Base-by-base conservation (phyloP, 2,113 vertebrate genomes). In the Microtus pennsylvanicus region DNA sequence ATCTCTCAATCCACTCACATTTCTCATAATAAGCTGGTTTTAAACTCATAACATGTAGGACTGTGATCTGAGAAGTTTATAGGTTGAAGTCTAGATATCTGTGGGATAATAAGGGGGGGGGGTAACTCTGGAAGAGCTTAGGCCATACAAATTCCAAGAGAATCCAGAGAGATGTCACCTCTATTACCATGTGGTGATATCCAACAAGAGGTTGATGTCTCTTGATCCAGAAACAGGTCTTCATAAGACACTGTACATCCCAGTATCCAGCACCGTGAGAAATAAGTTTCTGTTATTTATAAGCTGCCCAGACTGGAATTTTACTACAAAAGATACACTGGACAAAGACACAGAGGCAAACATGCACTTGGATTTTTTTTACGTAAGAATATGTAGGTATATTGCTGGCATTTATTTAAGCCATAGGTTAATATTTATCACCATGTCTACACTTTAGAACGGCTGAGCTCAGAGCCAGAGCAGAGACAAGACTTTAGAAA, bases 381-480 rank as follows among this genome's bases (percentile, higher is more conserved):
- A n/a, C n/a, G 45, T 75, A 26, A 89, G 26, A 38, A 75, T 85
- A 89, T 75, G 7, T 35, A 76, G 70, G 9, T 14, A 47, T 50
- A 19, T 82, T 86, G 21, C 58, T 75, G 19, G 33, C 72, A n/a
- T 21, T 85, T 63, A 67, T 90, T 88, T 35, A 33, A 52, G 26
- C 69, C 76, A 74, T 42, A 55, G 87, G 65, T 21, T 88, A 75
- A 81, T 70, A 90, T 86, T 90, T 93, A 93, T 38, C 45, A 69
- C 55, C 11, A 9, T 85, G 45, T 55, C 8, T 77, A 7, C 3
- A 28, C 52, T 9, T 70, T 30, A 50, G n/a, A 87, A 88, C 1
- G n/a, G 38, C n/a, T 50, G 65, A 76, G 24, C 24, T 93, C 45
- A 90, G 28, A 90, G 47, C 81, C 55, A 45, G 77, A 94, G 77